phyloP scores from a whole-genome alignment of 2,113 vertebrate species.

The Cygnus atratus region DNA sequence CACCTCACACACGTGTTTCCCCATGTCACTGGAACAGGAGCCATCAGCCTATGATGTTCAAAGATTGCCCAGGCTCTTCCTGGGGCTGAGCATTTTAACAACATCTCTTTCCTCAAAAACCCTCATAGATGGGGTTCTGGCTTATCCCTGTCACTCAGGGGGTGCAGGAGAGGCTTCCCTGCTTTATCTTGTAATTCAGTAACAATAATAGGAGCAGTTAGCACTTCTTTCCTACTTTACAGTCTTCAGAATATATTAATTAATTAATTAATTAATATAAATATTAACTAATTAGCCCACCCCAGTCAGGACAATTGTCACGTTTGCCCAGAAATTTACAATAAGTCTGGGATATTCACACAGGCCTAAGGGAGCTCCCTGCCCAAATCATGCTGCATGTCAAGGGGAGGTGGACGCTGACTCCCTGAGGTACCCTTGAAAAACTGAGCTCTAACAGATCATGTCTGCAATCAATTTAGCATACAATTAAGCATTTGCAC shows the following conservation, averaged over 20 bases:
- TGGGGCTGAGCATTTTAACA: not conserved
- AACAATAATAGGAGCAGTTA: not conserved
- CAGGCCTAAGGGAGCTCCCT: not conserved
- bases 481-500: constrained; percentile 59
- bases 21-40: not conserved
- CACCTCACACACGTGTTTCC: not conserved
- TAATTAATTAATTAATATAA: not conserved
- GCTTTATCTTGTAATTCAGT: not conserved
- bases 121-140: not conserved
- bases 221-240: not conserved
- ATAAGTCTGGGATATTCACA: not conserved
- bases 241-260: not conserved
- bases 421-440: constrained; percentile 33
- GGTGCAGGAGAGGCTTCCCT: not conserved
- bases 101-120: not conserved
- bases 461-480: constrained; percentile 55
- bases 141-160: not conserved
- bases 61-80: not conserved
- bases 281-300: constrained; percentile 22
- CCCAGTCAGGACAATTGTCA: not conserved
- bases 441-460: constrained; percentile 34
- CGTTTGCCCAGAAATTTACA: not conserved
- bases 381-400: not conserved
- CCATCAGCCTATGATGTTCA: rapidly evolving
- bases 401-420: rapidly evolving